A percentile compares a stretch with the other conserved stretches of the same genome.
Conservation (phyloP, 1,140 invertebrate species). For the Lasioglossum baleicum region DNA sequence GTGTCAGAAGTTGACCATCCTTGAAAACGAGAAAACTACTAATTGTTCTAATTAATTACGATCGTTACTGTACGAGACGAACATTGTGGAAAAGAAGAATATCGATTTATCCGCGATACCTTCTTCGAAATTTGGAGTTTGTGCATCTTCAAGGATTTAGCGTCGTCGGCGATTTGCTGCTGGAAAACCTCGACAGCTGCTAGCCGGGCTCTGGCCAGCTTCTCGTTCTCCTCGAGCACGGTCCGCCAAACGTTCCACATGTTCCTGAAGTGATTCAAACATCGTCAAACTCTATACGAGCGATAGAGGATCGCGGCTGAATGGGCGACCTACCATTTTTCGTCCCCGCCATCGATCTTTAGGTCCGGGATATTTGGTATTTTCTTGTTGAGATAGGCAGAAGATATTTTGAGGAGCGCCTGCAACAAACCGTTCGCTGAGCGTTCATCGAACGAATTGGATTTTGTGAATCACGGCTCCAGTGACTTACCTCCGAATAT, state of each 20-base stretch:
- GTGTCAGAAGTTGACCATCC: too few species aligned
- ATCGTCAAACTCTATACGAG: background rate
- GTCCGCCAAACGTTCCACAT: conserved; percentile 98
- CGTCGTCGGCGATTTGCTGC: conserved; percentile 95
- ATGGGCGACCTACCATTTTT: conserved; percentile 86
- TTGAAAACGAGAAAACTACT: too few species aligned
- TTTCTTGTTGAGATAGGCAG: conserved; percentile 94
- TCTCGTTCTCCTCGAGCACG: conserved; percentile 96
- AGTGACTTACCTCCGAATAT: conserved; percentile 90
- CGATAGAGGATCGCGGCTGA: background rate
- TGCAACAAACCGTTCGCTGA: conserved; percentile 71
- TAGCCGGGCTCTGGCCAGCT: conserved; percentile 92
- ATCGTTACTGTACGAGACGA: too few species aligned
- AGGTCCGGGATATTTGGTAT: conserved; percentile 94
- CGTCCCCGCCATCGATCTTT: conserved; percentile 91
- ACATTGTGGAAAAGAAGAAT: too few species aligned
- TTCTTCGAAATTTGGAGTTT: conserved; percentile 94
- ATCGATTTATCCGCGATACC: conserved; percentile 78
- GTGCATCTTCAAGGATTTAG: conserved; percentile 90
- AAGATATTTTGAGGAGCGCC: conserved; percentile 93
- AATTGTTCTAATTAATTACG: too few species aligned
- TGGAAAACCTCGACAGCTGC: conserved; percentile 96
- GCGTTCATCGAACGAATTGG: background rate
- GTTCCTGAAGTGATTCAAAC: conserved; percentile 84
- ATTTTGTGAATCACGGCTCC: too few species aligned